Conservation (phyloP, 2,113 vertebrate genomes). For the Eidolon helvum region DNA sequence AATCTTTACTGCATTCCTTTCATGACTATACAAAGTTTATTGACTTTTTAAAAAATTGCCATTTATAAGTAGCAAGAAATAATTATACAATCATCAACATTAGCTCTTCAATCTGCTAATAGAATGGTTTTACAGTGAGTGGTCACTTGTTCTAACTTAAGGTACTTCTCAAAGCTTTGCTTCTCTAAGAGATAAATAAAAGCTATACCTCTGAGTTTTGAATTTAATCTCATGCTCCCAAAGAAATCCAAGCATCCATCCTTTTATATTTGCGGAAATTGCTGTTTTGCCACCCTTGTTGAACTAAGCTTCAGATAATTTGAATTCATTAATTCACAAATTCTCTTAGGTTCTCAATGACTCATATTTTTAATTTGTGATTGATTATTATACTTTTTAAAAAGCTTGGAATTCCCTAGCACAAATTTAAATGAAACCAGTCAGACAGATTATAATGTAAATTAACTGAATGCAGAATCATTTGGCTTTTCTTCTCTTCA, state of each 20-base stretch:
- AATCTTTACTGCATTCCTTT: not conserved
- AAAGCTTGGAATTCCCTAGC: not conserved
- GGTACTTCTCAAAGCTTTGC: not conserved
- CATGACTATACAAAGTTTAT: rapidly evolving
- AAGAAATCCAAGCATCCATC: not conserved
- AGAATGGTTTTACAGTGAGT: not conserved
- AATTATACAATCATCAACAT: not conserved
- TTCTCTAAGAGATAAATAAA: slow-evolving; percentile 20
- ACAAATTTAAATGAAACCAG: not conserved
- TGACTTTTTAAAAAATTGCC: not conserved
- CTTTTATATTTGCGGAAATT: not conserved
- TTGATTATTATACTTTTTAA: slow-evolving; percentile 19
- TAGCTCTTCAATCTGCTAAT: not conserved
- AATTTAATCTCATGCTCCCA: not conserved
- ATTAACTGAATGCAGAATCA: not conserved
- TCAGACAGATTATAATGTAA: not conserved
- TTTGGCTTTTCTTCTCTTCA: slow-evolving; percentile 23
- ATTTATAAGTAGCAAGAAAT: not conserved
- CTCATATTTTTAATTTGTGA: not conserved
- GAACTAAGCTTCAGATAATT: not conserved
- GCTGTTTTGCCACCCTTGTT: not conserved
- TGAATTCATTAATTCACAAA: slow-evolving; percentile 48
- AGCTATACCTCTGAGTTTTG: not conserved
- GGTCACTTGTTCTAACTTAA: not conserved
- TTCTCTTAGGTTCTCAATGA: not conserved